Percentiles rank a stretch among this genome's conserved stretches.
These are phyloP conservation scores for Ypsolopha sequella DNA, from an alignment of 2,888 invertebrate genomes.

Conservation along the genomic window DNA sequence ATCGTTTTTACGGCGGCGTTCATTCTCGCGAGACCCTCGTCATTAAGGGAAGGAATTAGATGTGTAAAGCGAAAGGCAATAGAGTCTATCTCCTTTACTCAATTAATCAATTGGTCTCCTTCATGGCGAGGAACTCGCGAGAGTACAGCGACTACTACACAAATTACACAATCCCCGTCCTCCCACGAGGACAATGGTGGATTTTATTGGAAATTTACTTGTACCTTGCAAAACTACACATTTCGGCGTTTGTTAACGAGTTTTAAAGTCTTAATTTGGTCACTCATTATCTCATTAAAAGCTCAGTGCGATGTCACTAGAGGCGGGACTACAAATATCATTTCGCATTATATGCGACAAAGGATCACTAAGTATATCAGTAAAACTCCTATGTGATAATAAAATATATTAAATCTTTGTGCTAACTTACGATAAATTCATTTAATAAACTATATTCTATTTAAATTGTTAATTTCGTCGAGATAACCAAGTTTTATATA, in stretches of 20 bases:
- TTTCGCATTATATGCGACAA: conserved; percentile 57
- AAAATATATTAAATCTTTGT: conserved; percentile 72
- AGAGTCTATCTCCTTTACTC: too few species aligned
- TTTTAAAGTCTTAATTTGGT: conserved; percentile 16
- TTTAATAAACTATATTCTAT: conserved; percentile 64
- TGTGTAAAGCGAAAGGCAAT: too few species aligned
- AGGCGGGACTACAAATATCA: conserved; percentile 35
- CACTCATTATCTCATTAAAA: conserved; percentile 28
- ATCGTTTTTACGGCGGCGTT: too few species aligned
- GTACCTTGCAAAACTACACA: too few species aligned
- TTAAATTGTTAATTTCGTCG: conserved; percentile 35
- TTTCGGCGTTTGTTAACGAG: neutral
- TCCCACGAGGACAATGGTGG: too few species aligned
- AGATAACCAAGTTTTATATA: conserved; percentile 48
- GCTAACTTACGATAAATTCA: conserved; percentile 70
- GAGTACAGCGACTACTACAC: too few species aligned
- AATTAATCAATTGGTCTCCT: too few species aligned
- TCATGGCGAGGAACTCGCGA: too few species aligned
- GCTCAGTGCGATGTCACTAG: conserved; percentile 38
- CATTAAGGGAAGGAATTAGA: too few species aligned
- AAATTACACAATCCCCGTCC: too few species aligned
- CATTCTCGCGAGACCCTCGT: too few species aligned
- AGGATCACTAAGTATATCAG: conserved; percentile 63
- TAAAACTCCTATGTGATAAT: conserved; percentile 67
- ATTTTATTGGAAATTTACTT: too few species aligned